Evolutionary conservation across 2,113 vertebrate genomes (phyloP).

Genomic region (Brienomyrus longianalis): DNA sequence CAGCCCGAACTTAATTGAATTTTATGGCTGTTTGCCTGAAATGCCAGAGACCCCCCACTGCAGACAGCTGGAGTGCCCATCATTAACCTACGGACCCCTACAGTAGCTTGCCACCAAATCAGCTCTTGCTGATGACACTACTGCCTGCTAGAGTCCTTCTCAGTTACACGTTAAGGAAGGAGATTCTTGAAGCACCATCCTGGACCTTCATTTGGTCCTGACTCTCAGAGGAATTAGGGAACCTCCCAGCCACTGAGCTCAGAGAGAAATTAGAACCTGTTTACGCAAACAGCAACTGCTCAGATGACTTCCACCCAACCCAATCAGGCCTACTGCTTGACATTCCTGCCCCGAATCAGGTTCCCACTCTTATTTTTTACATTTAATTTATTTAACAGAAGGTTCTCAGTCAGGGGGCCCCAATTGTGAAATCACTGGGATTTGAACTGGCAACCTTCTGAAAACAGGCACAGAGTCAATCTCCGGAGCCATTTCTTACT

Average conservation of each 20-base stretch:
- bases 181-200: background rate
- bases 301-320: background rate
- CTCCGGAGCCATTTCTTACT: background rate
- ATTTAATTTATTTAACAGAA: background rate
- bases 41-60: background rate
- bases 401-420: background rate
- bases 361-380: background rate
- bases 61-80: background rate
- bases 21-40: background rate
- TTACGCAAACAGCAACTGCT: background rate
- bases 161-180: background rate
- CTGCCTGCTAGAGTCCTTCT: background rate
- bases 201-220: background rate
- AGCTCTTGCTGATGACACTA: background rate
- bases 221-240: background rate
- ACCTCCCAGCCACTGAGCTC: background rate
- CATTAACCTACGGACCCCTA: background rate
- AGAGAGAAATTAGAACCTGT: background rate
- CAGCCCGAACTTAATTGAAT: background rate
- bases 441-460: background rate
- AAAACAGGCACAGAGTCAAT: background rate
- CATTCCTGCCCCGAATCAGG: background rate
- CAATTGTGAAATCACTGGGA: background rate
- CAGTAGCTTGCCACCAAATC: background rate
- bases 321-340: background rate